Base-by-base conservation (phyloP, 1,140 invertebrate species). In the Papilio glaucus region DNA sequence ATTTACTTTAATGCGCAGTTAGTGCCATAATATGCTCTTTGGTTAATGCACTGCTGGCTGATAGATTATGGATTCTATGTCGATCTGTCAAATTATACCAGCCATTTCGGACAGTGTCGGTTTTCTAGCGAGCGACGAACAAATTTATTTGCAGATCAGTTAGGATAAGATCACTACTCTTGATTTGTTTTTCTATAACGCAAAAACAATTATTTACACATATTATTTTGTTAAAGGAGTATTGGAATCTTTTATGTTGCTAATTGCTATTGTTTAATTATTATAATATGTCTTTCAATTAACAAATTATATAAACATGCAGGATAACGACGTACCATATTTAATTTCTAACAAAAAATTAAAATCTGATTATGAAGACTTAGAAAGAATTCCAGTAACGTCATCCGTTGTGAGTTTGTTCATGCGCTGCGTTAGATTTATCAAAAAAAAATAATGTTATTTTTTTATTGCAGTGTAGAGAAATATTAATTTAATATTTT, bases 271-370 rank as follows among this genome's bases (percentile, higher is more conserved):
- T 10, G 12, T 49, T 21, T 21, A 49, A 49, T 21, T 26, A 9
- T 12, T 24, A 57, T 24, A 53, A 24, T 53, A 57, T 57, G 49
- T 24, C 37, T 39, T 24, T 65, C 10, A 24, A 63, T 71, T 65
- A 74, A 73, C 68, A 77, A 74, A 79, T 70, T 69, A 72, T 42
- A 72, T 49, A 73, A 71, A 49, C 38, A 84, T 85, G 81, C 73
- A 82, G 74, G 79, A 82, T 53, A 77, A 67, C 62, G 41, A 69
- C 65, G 38, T 69, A 38, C 83, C 87, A 45, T 72, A 60, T 65
- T 73, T 91, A 38, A 41, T 81, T 75, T 81, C 82, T 5, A 78
- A 75, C 68, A 87, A 88, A 76, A 80, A 77, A 62, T 74, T 91
- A 71, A 84, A 86, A 73, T 21, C 72, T 53, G 84, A 86, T 63